These are phyloP conservation scores for Phyllotreta striolata DNA, from an alignment of 2,888 invertebrate species.

Conservation along the genomic window DNA sequence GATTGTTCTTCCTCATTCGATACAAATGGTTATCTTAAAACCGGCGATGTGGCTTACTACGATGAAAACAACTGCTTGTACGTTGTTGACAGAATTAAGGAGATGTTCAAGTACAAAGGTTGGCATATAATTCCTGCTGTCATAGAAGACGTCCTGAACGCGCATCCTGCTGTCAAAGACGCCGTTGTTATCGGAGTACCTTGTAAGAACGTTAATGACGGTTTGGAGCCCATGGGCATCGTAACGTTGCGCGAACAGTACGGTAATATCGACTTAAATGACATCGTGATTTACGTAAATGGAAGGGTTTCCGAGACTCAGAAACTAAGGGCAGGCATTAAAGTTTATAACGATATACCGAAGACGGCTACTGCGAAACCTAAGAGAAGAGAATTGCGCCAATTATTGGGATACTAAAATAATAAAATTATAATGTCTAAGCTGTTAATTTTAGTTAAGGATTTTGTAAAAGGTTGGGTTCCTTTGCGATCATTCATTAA, in stretches of 20 bases:
- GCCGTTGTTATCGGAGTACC: slow-evolving; percentile 77
- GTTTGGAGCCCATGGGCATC: slow-evolving; percentile 69
- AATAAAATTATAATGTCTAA: too few relatives aligned
- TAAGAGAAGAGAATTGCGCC: slow-evolving; percentile 9
- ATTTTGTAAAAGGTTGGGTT: too few relatives aligned
- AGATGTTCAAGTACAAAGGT: slow-evolving; percentile 62
- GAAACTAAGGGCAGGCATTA: slow-evolving; percentile 36
- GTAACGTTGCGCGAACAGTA: slow-evolving; percentile 44
- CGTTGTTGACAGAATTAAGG: slow-evolving; percentile 61
- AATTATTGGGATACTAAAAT: too few relatives aligned
- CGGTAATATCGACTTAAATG: slow-evolving; percentile 42
- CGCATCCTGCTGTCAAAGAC: slow-evolving; percentile 76
- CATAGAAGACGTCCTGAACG: slow-evolving; percentile 73
- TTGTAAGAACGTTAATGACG: slow-evolving; percentile 65
- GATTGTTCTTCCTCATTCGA: slow-evolving; percentile 59
- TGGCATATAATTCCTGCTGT: slow-evolving; percentile 77
- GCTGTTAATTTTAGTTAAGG: too few relatives aligned
- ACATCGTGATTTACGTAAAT: slow-evolving; percentile 58
- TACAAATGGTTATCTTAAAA: slow-evolving; percentile 61
- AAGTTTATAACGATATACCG: slow-evolving; percentile 30
- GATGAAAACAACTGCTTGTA: slow-evolving; percentile 61
- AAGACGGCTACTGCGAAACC: slow-evolving; percentile 38
- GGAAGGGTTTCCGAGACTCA: slow-evolving; percentile 34
- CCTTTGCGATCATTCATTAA: too few relatives aligned
- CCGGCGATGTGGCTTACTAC: slow-evolving; percentile 63